Conservation (phyloP, 2,797 vertebrate genomes). For the Callimico goeldii region DNA sequence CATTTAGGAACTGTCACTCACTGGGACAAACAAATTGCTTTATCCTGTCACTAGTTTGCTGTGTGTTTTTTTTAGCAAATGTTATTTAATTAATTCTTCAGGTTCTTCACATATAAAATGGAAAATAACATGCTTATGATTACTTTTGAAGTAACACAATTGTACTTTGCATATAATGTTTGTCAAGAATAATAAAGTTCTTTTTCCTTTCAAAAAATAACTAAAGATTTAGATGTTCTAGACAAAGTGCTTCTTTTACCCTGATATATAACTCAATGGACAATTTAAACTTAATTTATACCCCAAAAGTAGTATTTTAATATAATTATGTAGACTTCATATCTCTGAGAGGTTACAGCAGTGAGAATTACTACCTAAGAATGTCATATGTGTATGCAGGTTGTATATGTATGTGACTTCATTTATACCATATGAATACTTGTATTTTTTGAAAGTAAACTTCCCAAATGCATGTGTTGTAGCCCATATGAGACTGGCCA, state of each 20-base stretch:
- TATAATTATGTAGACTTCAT: not conserved
- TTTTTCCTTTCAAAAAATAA: conserved; percentile 14
- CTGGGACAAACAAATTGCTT: not conserved
- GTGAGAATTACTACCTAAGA: conserved; percentile 9
- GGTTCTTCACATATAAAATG: not conserved
- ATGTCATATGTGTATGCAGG: not conserved
- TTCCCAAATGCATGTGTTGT: not conserved
- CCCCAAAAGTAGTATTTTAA: conserved; percentile 20
- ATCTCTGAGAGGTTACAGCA: not conserved
- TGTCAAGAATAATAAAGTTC: not conserved
- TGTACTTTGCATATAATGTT: not conserved
- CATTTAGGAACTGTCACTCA: not conserved
- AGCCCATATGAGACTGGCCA: not conserved
- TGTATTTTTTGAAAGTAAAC: not conserved
- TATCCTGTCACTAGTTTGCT: not conserved
- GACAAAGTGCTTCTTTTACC: not conserved
- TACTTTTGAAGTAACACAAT: not conserved
- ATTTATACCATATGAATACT: not conserved
- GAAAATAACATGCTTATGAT: not conserved
- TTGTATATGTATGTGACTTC: not conserved
- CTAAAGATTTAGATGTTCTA: not conserved
- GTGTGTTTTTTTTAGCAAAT: not conserved
- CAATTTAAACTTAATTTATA: not conserved
- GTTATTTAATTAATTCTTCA: not conserved
- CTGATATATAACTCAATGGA: not conserved